Evolutionary conservation across 2,888 invertebrate genomes (phyloP).

Genomic region (Nematopogon swammerdamellus): DNA sequence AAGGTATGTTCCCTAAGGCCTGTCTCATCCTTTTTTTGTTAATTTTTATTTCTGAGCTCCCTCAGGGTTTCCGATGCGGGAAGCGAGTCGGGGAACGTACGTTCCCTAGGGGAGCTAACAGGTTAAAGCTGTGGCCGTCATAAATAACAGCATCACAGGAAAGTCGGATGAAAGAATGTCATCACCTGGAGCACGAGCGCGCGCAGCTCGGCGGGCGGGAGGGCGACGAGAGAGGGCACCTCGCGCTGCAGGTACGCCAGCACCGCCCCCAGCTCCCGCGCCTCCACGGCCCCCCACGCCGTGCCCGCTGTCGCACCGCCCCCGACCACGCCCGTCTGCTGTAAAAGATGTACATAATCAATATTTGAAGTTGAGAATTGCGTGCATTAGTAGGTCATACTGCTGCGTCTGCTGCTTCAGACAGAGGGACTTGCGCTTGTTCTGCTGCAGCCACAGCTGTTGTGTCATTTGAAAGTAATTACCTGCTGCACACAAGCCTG

Average conservation of each 20-base stretch:
- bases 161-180: not conserved
- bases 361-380: too few species aligned
- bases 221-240: conserved; percentile 48
- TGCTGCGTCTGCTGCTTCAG: conserved; percentile 13
- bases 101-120: too few species aligned
- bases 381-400: not conserved
- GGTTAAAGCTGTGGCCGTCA: too few species aligned
- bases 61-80: too few species aligned
- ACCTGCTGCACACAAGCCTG: too few species aligned
- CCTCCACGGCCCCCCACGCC: conserved; percentile 26
- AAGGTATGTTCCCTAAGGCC: too few species aligned
- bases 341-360: not conserved
- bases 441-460: conserved; percentile 14
- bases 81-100: too few species aligned
- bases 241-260: conserved; percentile 59
- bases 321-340: conserved; percentile 7
- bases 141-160: too few species aligned
- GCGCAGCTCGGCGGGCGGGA: conserved; percentile 49
- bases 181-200: conserved; percentile 45
- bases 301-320: conserved; percentile 15
- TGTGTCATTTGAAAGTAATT: too few species aligned
- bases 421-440: conserved; percentile 19
- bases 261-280: conserved; percentile 55
- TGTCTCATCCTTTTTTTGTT: too few species aligned
- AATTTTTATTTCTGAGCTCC: too few species aligned